A percentile compares a stretch with the other conserved stretches of the same genome.
Conservation (phyloP, 30 jellyfish, hydroid and myxozoan species). For the Hydra vulgaris region DNA sequence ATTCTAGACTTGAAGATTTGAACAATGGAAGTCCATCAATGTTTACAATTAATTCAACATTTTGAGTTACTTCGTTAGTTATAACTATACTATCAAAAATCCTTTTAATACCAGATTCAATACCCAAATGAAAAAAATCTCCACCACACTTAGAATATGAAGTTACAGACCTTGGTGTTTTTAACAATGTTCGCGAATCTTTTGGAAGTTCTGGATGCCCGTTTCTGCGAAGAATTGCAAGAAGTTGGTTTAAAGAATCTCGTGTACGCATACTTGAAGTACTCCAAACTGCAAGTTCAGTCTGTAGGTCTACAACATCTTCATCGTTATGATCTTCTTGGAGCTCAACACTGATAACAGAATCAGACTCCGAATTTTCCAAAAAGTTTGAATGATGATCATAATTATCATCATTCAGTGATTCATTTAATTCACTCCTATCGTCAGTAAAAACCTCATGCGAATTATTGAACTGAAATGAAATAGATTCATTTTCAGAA, state of each 20-base stretch:
- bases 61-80: background rate
- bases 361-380: background rate
- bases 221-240: constrained; percentile 10
- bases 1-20: constrained; percentile 18
- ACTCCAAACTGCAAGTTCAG: background rate
- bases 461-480: background rate
- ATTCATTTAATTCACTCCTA: background rate
- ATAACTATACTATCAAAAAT: constrained; percentile 4
- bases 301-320: background rate
- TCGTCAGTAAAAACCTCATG: background rate
- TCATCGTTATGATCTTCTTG: background rate
- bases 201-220: constrained; percentile 22
- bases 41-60: constrained; percentile 12
- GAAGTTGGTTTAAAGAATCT: constrained; percentile 4
- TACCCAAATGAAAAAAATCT: constrained; percentile 13
- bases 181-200: constrained; percentile 22
- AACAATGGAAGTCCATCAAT: constrained; percentile 30
- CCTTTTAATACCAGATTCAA: constrained; percentile 12
- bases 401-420: background rate
- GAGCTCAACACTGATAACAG: background rate
- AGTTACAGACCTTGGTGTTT: background rate
- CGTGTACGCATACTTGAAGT: background rate
- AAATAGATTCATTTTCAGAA: background rate
- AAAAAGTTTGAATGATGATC: background rate
- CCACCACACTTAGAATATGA: constrained; percentile 25